Evolutionary conservation across 2,888 invertebrate genomes (phyloP).

Genomic region (Archips crataeganus): DNA sequence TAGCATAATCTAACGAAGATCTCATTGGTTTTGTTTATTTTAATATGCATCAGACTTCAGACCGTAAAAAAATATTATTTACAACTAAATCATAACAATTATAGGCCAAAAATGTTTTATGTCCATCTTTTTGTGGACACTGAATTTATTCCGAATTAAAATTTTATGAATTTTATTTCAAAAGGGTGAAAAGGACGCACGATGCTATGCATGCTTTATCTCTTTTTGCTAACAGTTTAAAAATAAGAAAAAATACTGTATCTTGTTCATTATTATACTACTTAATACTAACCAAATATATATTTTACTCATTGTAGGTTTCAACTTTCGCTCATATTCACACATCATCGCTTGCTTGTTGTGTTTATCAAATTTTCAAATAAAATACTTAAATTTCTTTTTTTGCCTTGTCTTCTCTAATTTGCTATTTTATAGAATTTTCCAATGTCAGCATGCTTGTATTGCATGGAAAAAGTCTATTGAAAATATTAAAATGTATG

Average conservation of each 20-base stretch:
- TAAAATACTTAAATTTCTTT: constrained; percentile 46
- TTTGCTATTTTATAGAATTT: constrained; percentile 46
- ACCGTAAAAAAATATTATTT: too few relatives aligned
- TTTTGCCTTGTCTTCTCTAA: constrained; percentile 44
- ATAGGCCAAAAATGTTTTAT: too few relatives aligned
- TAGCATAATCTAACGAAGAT: neutral
- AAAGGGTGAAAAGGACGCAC: constrained; percentile 12
- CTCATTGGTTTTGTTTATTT: too few relatives aligned
- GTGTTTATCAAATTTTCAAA: constrained; percentile 55
- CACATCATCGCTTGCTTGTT: constrained; percentile 71
- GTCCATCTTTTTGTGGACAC: too few relatives aligned
- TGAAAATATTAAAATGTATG: neutral
- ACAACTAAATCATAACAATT: too few relatives aligned
- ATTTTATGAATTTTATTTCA: neutral
- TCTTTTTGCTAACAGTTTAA: neutral
- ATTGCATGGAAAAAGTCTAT: constrained; percentile 35
- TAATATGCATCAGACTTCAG: too few relatives aligned
- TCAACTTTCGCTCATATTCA: constrained; percentile 59
- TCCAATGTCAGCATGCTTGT: constrained; percentile 35
- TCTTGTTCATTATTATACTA: neutral
- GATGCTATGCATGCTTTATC: constrained; percentile 13
- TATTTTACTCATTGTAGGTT: neutral
- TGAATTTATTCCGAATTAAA: neutral
- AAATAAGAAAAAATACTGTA: neutral
- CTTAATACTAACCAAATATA: neutral